Conservation (phyloP, 2,888 invertebrate species). For the Chrysolina americana region DNA sequence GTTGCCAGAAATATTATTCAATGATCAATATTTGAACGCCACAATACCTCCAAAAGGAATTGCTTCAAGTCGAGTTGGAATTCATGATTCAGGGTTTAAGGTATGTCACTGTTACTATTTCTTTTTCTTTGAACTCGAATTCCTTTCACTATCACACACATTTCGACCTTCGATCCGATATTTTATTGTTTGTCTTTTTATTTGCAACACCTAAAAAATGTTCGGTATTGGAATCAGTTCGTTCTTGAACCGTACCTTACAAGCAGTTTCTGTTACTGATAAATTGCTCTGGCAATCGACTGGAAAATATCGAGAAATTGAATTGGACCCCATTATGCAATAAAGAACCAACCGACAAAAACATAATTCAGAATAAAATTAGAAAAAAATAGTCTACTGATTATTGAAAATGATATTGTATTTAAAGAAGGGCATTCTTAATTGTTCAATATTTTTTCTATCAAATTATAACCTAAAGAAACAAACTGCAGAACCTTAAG, state of each 20-base stretch:
- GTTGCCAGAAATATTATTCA: too few relatives aligned
- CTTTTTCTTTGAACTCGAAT: conserved; percentile 51
- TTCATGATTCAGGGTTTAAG: conserved; percentile 18
- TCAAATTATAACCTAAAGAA: too few relatives aligned
- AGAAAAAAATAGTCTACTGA: too few relatives aligned
- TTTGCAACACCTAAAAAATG: conserved; percentile 29
- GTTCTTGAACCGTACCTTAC: conserved; percentile 7
- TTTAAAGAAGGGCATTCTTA: too few relatives aligned
- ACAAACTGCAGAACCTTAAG: too few relatives aligned
- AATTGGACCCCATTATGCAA: too few relatives aligned
- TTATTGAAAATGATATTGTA: too few relatives aligned
- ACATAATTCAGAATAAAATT: too few relatives aligned
- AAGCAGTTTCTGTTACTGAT: background rate
- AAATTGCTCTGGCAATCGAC: background rate
- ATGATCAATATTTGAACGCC: too few relatives aligned
- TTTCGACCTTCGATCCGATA: conserved; percentile 56
- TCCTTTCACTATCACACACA: conserved; percentile 57
- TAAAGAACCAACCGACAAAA: too few relatives aligned
- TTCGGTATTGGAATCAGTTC: conserved; percentile 8
- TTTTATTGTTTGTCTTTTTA: conserved; percentile 53
- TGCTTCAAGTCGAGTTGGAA: background rate
- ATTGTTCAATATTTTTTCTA: too few relatives aligned
- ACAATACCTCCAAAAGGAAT: background rate
- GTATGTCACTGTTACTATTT: conserved; percentile 14
- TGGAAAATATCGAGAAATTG: background rate